Conservation (phyloP, 2,888 invertebrate species). For the Argyra leucocephala region DNA sequence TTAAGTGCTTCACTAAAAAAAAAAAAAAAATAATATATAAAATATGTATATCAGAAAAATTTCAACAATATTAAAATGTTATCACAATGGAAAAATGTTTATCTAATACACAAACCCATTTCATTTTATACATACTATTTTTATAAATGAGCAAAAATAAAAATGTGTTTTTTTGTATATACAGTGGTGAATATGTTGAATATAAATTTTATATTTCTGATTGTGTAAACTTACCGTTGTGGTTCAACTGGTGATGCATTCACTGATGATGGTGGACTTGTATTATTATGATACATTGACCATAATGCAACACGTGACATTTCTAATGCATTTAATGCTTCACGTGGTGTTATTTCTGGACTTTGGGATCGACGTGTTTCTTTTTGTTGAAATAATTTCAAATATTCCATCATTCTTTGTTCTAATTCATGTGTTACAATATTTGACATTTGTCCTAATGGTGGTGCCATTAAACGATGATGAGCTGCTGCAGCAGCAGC, state of each 20-base stretch:
- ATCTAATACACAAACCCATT: neutral
- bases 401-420: conserved; percentile 68
- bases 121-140: conserved; percentile 1
- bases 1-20: conserved; percentile 66
- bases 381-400: conserved; percentile 54
- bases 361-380: conserved; percentile 38
- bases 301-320: conserved; percentile 71
- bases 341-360: conserved; percentile 40
- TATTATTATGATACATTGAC: conserved; percentile 71
- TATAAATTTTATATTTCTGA: neutral
- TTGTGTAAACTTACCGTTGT: conserved; percentile 38
- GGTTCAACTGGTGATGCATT: conserved; percentile 44
- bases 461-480: conserved; percentile 40
- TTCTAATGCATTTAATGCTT: conserved; percentile 58
- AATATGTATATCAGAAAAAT: neutral
- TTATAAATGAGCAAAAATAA: conserved; percentile 15
- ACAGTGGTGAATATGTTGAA: neutral
- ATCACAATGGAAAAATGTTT: neutral
- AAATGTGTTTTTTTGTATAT: neutral
- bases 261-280: conserved; percentile 45
- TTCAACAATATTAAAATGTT: neutral
- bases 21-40: conserved; percentile 18
- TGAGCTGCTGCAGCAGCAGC: conserved; percentile 44
- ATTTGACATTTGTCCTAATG: conserved; percentile 51
- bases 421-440: conserved; percentile 62